phyloP scores from a whole-genome alignment of 2,888 invertebrate species.

The Drosophila nigritarsus region DNA sequence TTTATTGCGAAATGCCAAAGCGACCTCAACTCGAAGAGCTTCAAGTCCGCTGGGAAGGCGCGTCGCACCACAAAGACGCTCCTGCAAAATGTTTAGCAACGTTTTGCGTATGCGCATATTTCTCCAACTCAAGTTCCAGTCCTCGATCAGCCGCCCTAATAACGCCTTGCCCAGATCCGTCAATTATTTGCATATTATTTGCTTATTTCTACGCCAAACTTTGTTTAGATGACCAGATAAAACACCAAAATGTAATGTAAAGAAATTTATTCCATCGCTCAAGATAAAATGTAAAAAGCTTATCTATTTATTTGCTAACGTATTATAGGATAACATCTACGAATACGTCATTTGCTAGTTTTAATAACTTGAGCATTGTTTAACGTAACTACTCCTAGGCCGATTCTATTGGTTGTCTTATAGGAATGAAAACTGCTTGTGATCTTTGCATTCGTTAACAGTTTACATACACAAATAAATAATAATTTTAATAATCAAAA shows the following conservation, averaged over 20 bases:
- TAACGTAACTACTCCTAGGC: neutral
- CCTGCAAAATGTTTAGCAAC: constrained; percentile 61
- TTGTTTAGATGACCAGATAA: neutral
- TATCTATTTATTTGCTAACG: constrained; percentile 14
- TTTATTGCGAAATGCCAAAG: constrained; percentile 72
- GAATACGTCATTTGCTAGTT: constrained; percentile 34
- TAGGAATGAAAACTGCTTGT: neutral
- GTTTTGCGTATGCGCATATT: constrained; percentile 40
- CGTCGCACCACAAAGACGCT: constrained; percentile 48
- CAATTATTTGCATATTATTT: neutral
- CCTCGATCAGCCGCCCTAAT: constrained; percentile 12
- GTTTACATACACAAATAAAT: neutral
- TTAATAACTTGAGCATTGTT: constrained; percentile 10
- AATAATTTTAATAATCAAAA: neutral
- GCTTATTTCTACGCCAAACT: neutral
- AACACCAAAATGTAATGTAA: neutral
- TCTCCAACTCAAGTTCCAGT: neutral
- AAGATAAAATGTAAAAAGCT: constrained; percentile 15
- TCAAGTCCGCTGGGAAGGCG: constrained; percentile 18
- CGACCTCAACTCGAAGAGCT: constrained; percentile 37
- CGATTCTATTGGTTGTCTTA: neutral
- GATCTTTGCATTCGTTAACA: neutral
- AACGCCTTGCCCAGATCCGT: neutral
- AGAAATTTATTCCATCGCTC: neutral
- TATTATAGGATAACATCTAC: constrained; percentile 2